A percentile compares a stretch with the other conserved stretches of the same genome.
Conservation (phyloP, 2,797 vertebrate species). For the Sebastes jordani region DNA sequence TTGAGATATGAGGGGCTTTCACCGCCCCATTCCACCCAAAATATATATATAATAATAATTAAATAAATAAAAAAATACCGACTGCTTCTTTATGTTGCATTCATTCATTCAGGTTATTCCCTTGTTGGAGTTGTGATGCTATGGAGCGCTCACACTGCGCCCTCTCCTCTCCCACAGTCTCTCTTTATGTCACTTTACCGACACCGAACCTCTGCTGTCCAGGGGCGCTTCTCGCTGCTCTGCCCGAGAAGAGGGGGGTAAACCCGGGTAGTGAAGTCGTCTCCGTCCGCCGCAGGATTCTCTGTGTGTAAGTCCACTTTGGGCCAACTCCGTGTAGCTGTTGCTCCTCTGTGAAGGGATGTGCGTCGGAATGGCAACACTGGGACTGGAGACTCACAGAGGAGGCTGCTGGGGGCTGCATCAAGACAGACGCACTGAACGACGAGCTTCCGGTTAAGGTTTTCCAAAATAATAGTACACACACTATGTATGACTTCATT, state of each 20-base stretch:
- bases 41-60: background rate
- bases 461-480: conserved; percentile 42
- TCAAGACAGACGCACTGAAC: background rate
- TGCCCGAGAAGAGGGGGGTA: background rate
- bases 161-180: conserved; percentile 28
- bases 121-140: conserved; percentile 8
- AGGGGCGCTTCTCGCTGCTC: conserved; percentile 55
- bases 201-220: conserved; percentile 44
- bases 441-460: background rate
- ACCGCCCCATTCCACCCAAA: conserved; percentile 31
- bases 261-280: background rate
- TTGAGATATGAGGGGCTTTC: conserved; percentile 19
- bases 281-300: conserved; percentile 16
- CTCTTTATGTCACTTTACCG: conserved; percentile 59
- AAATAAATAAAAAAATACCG: background rate
- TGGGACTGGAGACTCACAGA: conserved; percentile 49
- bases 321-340: conserved; percentile 70
- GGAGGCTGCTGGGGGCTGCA: conserved; percentile 28
- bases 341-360: conserved; percentile 77
- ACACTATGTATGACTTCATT: background rate
- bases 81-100: conserved; percentile 11
- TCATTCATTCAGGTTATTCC: conserved; percentile 44
- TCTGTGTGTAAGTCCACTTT: conserved; percentile 40
- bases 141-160: conserved; percentile 43
- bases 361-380: conserved; percentile 80